Conservation (phyloP, 1,140 invertebrate species). For the Idris sp. region DNA sequence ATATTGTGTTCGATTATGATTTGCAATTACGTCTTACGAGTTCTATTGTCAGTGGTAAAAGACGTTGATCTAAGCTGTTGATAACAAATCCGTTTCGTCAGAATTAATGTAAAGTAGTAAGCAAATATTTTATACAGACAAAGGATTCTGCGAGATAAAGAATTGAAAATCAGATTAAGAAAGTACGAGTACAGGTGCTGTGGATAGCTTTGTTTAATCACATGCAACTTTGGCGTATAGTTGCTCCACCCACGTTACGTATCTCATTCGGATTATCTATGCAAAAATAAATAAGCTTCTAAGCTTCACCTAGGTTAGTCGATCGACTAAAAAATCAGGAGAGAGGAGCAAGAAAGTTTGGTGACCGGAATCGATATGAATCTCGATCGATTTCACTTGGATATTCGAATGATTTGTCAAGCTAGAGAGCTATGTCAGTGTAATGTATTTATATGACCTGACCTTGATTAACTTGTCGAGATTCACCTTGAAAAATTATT, state of each 20-base stretch:
- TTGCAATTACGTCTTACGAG: slow-evolving; percentile 9
- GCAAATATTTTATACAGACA: slow-evolving; percentile 52
- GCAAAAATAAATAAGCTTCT: slow-evolving; percentile 75
- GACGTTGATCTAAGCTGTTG: slow-evolving; percentile 30
- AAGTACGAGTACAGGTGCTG: slow-evolving; percentile 71
- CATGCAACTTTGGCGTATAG: slow-evolving; percentile 71
- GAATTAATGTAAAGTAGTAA: slow-evolving; percentile 34
- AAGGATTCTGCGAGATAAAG: slow-evolving; percentile 61
- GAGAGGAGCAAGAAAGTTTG: slow-evolving; percentile 18
- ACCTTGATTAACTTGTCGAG: too few relatives aligned
- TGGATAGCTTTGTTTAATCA: slow-evolving; percentile 77
- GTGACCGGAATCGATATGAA: slow-evolving; percentile 9
- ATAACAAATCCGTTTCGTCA: slow-evolving; percentile 17
- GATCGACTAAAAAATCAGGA: slow-evolving; percentile 54
- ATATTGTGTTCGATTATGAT: slow-evolving; percentile 11
- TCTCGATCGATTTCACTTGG: slow-evolving; percentile 16
- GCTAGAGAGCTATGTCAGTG: too few relatives aligned
- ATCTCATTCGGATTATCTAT: slow-evolving; percentile 74
- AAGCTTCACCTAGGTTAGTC: slow-evolving; percentile 61
- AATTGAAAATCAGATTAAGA: slow-evolving; percentile 49
- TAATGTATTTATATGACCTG: too few relatives aligned
- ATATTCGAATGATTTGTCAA: slow-evolving; percentile 21
- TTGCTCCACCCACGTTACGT: slow-evolving; percentile 73
- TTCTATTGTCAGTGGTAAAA: background rate
- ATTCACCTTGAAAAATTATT: too few relatives aligned